These are phyloP conservation scores for Agonopterix heracliana DNA, from an alignment of 2,888 invertebrate species.

Conservation along the genomic window DNA sequence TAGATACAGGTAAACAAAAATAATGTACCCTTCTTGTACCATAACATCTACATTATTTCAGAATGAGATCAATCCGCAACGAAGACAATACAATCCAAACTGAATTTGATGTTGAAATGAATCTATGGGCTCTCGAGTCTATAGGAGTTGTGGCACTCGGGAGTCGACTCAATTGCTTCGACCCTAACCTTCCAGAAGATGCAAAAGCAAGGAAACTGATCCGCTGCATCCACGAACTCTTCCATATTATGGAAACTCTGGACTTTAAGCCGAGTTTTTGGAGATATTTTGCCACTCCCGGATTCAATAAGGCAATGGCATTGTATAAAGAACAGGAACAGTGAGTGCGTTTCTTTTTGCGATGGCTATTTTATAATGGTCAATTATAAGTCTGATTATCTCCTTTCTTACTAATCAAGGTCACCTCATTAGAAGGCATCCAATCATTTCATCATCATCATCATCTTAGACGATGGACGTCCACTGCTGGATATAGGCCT, in stretches of 20 bases:
- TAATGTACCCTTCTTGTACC: neutral
- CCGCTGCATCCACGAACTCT: conserved; percentile 40
- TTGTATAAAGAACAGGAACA: conserved; percentile 43
- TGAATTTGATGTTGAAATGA: conserved; percentile 73
- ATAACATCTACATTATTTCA: conserved; percentile 26
- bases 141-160: conserved; percentile 56
- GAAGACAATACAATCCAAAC: conserved; percentile 70
- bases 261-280: conserved; percentile 42
- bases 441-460: too few species aligned
- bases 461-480: too few species aligned
- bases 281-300: conserved; percentile 39
- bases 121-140: conserved; percentile 80
- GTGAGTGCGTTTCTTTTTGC: conserved; percentile 24
- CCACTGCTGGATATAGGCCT: too few species aligned
- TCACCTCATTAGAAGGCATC: too few species aligned
- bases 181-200: conserved; percentile 41
- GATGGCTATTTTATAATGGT: too few species aligned
- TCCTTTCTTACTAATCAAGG: too few species aligned
- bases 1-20: neutral
- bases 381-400: too few species aligned
- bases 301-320: conserved; percentile 45
- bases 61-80: conserved; percentile 70
- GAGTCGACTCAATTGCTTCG: conserved; percentile 48
- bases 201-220: conserved; percentile 48
- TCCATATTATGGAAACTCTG: conserved; percentile 10